These are phyloP conservation scores for Forbesichthys agassizii DNA, from an alignment of 2,113 vertebrate species.

Conservation along the genomic window DNA sequence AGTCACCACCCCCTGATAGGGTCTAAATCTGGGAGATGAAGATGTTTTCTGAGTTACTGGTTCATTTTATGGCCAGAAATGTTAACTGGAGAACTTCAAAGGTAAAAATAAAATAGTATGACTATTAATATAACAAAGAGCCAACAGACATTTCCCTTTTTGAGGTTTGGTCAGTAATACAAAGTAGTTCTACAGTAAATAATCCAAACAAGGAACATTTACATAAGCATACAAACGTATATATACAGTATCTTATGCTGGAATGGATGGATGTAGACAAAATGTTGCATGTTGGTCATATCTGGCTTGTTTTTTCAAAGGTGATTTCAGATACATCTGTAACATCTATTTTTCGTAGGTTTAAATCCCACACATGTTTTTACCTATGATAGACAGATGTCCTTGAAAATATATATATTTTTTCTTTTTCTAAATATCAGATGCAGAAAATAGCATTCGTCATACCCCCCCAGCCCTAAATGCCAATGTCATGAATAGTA, in stretches of 20 bases:
- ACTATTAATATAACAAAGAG: background rate
- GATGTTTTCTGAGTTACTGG: constrained; percentile 48
- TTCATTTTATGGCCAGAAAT: constrained; percentile 30
- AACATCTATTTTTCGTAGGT: background rate
- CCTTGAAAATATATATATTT: constrained; percentile 3
- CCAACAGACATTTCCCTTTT: too few species aligned
- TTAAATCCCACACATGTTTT: background rate
- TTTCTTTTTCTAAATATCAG: constrained; percentile 6
- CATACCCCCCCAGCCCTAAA: constrained; percentile 4
- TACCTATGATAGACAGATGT: background rate
- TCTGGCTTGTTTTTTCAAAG: too few species aligned
- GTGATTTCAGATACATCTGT: background rate
- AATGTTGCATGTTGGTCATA: too few species aligned
- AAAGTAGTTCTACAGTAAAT: too few species aligned
- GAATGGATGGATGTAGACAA: too few species aligned
- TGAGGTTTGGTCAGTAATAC: too few species aligned
- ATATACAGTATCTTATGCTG: too few species aligned
- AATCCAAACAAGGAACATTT: background rate
- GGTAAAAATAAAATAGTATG: constrained; percentile 10
- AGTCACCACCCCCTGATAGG: constrained; percentile 54
- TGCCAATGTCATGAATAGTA: constrained; percentile 32
- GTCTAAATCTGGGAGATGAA: constrained; percentile 25
- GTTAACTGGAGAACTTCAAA: background rate
- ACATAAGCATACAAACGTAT: background rate
- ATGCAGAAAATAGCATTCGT: constrained; percentile 14